Evolutionary conservation across 2,888 invertebrate genomes (phyloP), one percentile per base, ranked within the genome.

Genomic region (Synergus itoensis): DNA sequence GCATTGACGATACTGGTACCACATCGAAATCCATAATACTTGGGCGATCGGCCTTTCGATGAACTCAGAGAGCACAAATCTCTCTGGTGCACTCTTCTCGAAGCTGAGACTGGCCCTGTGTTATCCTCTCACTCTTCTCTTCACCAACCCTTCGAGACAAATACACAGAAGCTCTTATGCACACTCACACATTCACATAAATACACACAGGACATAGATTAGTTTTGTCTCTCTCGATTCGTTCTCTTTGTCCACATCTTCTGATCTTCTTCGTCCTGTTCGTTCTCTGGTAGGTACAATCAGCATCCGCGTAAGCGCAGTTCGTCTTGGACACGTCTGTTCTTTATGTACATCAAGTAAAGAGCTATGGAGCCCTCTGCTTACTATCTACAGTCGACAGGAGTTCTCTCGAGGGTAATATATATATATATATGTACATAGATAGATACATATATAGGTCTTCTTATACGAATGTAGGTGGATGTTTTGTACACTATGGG

Each of bases 301-400:
- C 87, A 86, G 85, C 84, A 86, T 85, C 84, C 88, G 87, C 88
- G 87, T 88, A 88, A 88, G 87, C 87, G 88, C 88, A 87, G 89
- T 90, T 86, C 89, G 87, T 90, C 90, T 90, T 89, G 88, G 87
- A 87, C 88, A 87, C 87, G 87, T 89, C 88, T 87, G 88, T 89
- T 89, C 89, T 90, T 90, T 89, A 89, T 88, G 88, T 89, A 86
- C 85, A 62, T 84, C 83, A 81, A 84, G 81, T 84, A 65, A 87
- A 89, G 89, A 90, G 87, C 88, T 88, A 89, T 88, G 87, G 87
- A 83, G 83, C 86, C 86, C 81, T 84, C 84, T 86, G 85, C 84
- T 88, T 85, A 83, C 86, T 88, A 88, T 89, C 88, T 88, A 65
- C 40, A 41, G 18, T n/a, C 40, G 40, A 64, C 40, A 40, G 62